phyloP scores from a whole-genome alignment of 2,113 vertebrate species.

The Bucco capensis region DNA sequence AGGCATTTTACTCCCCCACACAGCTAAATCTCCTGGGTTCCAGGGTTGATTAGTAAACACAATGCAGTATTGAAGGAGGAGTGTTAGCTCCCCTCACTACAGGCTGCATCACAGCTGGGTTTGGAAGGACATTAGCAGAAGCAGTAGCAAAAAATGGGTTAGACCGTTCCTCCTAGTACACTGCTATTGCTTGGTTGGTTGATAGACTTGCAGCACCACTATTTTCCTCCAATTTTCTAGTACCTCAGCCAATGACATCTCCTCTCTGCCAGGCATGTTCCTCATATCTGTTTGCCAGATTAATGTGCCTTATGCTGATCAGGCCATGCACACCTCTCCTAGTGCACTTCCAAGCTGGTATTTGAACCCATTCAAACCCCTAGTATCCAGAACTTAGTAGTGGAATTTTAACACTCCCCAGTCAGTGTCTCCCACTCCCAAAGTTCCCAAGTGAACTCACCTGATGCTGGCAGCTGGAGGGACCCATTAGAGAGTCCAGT shows the following conservation, averaged over 20 bases:
- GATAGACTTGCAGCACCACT: too few species aligned
- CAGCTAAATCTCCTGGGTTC: neutral
- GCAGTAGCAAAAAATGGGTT: neutral
- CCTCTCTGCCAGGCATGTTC: neutral
- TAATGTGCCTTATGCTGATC: too few species aligned
- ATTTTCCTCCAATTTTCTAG: neutral
- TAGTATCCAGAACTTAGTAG: neutral
- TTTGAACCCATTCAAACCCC: neutral
- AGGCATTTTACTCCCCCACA: neutral
- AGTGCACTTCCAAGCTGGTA: neutral
- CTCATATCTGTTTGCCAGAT: neutral
- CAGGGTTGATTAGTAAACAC: neutral
- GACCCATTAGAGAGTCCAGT: neutral
- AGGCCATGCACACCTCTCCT: neutral
- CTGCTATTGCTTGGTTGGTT: neutral
- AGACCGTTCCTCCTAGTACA: neutral
- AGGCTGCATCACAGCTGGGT: neutral
- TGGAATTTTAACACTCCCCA: neutral
- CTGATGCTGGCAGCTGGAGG: neutral
- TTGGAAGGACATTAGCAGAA: neutral
- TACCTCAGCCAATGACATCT: neutral
- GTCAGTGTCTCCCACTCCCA: too few species aligned
- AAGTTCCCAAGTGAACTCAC: neutral
- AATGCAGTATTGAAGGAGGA: neutral
- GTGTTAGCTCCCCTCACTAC: fast-evolving